Percentiles rank a stretch among this genome's conserved stretches.
Evolutionary conservation across 23 tunicate genomes (phyloP).

Genomic region (Clavelina lepadiformis): DNA sequence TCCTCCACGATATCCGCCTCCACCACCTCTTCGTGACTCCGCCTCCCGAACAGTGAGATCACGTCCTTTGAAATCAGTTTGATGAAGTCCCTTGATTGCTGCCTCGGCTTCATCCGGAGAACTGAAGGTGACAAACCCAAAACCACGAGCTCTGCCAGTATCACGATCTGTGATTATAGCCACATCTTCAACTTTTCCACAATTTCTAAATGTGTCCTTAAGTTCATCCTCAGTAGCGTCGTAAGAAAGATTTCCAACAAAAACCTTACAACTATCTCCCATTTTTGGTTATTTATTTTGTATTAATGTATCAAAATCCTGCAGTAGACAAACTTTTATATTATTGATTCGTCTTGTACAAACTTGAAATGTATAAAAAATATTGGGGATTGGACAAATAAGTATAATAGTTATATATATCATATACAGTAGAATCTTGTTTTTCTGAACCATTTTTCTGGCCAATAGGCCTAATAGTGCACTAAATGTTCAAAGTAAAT

Average conservation of each 20-base stretch:
- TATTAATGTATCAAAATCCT: no score
- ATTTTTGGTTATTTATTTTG: no score
- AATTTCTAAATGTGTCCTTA: constrained; percentile 3
- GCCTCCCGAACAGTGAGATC: constrained; percentile 34
- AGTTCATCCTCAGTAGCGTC: constrained; percentile 25
- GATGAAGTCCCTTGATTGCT: constrained; percentile 21
- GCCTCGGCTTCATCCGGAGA: constrained; percentile 5
- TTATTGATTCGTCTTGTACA: no score
- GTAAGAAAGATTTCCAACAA: constrained; percentile 64
- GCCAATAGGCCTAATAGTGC: no score
- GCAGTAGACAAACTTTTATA: no score
- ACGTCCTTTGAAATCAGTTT: constrained; percentile 19
- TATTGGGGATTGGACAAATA: no score
- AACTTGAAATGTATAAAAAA: no score
- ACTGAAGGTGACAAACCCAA: constrained; percentile 52
- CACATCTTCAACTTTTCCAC: constrained; percentile 20
- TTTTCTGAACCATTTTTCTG: no score
- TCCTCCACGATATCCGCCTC: no score
- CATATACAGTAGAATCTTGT: no score
- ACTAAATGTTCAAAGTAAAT: no score
- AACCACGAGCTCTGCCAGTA: constrained; percentile 56
- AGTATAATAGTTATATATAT: no score
- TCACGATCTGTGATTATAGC: constrained; percentile 46
- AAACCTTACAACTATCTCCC: constrained; percentile 26
- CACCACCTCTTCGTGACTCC: constrained; percentile 17